These are phyloP conservation scores for Phthorimaea operculella DNA, from an alignment of 1,140 invertebrate species.

Conservation along the genomic window DNA sequence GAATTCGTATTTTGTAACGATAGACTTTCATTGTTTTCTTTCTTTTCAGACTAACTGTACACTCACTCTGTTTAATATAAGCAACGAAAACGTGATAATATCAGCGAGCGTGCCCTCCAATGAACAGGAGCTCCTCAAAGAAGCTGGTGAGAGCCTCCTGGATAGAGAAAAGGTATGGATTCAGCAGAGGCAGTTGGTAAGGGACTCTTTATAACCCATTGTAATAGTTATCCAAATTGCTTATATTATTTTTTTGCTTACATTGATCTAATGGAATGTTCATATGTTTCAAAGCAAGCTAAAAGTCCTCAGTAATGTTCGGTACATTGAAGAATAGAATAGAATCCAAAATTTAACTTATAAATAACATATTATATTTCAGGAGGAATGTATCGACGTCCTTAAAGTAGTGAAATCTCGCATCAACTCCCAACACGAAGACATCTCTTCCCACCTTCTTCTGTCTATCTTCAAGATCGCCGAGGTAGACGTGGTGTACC, in stretches of 20 bases:
- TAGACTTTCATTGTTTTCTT: too few species aligned
- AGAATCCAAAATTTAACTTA: background rate
- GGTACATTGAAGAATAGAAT: too few species aligned
- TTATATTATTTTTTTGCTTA: too few species aligned
- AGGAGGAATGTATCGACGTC: slow-evolving; percentile 86
- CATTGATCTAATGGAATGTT: too few species aligned
- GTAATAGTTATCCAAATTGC: too few species aligned
- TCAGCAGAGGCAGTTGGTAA: background rate
- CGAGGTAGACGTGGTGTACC: slow-evolving; percentile 83
- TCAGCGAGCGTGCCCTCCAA: slow-evolving; percentile 79
- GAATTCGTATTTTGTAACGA: too few species aligned
- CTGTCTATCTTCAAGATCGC: slow-evolving; percentile 92
- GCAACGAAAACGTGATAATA: slow-evolving; percentile 87
- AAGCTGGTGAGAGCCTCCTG: slow-evolving; percentile 69
- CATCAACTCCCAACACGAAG: slow-evolving; percentile 85
- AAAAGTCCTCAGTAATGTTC: too few species aligned
- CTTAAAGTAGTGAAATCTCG: slow-evolving; percentile 82
- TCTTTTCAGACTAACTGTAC: slow-evolving; percentile 77
- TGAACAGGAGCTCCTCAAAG: slow-evolving; percentile 67
- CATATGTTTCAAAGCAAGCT: too few species aligned
- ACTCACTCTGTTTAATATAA: slow-evolving; percentile 84
- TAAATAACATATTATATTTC: slow-evolving; percentile 39
- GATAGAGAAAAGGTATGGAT: slow-evolving; percentile 75
- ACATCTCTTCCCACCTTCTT: slow-evolving; percentile 85
- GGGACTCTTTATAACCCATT: too few species aligned